Conservation (phyloP, 2,888 invertebrate species). For the Poecilobothrus nobilitatus region DNA sequence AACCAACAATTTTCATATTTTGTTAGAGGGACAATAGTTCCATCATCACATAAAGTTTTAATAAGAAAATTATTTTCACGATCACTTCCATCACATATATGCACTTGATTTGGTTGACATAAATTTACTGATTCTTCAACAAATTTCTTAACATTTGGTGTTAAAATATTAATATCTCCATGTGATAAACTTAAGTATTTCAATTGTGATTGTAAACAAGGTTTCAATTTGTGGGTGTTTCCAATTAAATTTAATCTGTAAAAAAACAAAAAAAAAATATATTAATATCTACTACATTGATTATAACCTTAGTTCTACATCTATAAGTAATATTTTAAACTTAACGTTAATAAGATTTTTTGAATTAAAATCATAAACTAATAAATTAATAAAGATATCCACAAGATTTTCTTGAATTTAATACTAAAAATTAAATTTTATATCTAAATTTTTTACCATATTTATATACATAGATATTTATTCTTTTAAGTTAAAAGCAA, state of each 20-base stretch:
- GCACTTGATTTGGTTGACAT: constrained; percentile 78
- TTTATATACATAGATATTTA: too few relatives aligned
- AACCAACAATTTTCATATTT: constrained; percentile 95
- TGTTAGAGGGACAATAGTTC: constrained; percentile 66
- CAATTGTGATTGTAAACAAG: constrained; percentile 29
- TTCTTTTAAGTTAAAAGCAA: too few relatives aligned
- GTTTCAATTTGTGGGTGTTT: background rate
- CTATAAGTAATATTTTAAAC: too few relatives aligned
- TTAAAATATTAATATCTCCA: constrained; percentile 39
- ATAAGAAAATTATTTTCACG: constrained; percentile 67
- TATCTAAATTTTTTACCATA: too few relatives aligned
- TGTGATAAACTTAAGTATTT: constrained; percentile 40
- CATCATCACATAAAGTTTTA: constrained; percentile 65
- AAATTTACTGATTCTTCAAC: constrained; percentile 70
- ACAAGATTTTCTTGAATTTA: too few relatives aligned
- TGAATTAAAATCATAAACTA: too few relatives aligned
- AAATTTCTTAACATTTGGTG: constrained; percentile 50
- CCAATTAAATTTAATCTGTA: background rate
- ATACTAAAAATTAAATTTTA: too few relatives aligned
- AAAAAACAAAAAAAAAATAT: background rate
- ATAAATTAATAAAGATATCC: too few relatives aligned
- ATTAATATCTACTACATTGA: too few relatives aligned
- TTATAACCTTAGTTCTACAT: too few relatives aligned
- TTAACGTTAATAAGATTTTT: too few relatives aligned
- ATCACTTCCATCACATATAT: constrained; percentile 89